phyloP scores from a whole-genome alignment of 2,797 vertebrate species.

The Chelmon rostratus region DNA sequence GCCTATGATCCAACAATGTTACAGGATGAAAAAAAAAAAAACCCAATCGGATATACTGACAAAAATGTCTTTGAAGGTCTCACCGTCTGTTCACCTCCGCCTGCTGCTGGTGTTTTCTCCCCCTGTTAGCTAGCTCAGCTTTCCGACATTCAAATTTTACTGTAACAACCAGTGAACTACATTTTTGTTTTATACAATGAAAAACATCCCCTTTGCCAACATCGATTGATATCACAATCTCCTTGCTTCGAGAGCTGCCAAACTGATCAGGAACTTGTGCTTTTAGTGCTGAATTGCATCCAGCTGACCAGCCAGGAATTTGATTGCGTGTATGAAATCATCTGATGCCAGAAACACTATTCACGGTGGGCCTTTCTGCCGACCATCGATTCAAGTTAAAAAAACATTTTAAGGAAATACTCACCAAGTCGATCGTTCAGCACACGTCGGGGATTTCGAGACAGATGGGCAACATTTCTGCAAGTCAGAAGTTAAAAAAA shows the following conservation, averaged over 20 bases:
- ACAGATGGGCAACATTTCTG: slow-evolving; percentile 57
- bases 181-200: slow-evolving; percentile 5
- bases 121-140: neutral
- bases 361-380: slow-evolving; percentile 67
- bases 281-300: slow-evolving; percentile 63
- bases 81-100: neutral
- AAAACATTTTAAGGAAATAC: slow-evolving; percentile 29
- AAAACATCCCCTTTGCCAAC: neutral
- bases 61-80: neutral
- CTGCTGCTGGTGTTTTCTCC: neutral
- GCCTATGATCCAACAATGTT: slow-evolving; percentile 61
- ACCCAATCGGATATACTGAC: neutral
- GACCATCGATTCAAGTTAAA: slow-evolving; percentile 51
- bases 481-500: slow-evolving; percentile 66
- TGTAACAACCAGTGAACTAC: slow-evolving; percentile 43
- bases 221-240: neutral
- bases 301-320: slow-evolving; percentile 80
- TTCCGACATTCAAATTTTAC: slow-evolving; percentile 37
- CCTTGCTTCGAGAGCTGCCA: neutral
- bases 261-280: slow-evolving; percentile 59
- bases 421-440: slow-evolving; percentile 57
- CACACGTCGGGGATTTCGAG: slow-evolving; percentile 3
- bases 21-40: slow-evolving; percentile 46
- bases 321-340: slow-evolving; percentile 83
- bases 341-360: slow-evolving; percentile 83